Evolutionary conservation across 2,888 invertebrate species (phyloP), one percentile per base, ranked within the genome.

Genomic region (Mallateleia sp.): DNA sequence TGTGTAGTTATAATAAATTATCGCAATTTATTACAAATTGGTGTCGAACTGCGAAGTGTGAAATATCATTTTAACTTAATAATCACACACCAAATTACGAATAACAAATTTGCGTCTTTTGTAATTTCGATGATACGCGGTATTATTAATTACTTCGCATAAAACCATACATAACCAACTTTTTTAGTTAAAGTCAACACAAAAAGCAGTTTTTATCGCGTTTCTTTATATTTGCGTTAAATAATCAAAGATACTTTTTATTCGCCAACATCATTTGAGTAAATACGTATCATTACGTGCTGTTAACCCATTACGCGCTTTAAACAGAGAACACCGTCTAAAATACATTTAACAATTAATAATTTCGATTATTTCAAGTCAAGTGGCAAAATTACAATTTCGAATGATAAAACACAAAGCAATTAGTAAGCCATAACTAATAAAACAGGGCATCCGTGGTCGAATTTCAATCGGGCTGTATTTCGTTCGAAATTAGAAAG

Each of bases 1-100:
- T n/a, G n/a, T n/a, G n/a, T n/a, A 34, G 50, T 18, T 78, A 58
- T 67, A 78, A 78, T 58, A 58, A 58, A 67, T 78, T 78, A 47
- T 24, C 9, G 50, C 28, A 71, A 71, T 52, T 69, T 62, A 79
- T 62, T 62, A 60, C 69, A 71, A 71, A 71, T 60, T 62, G 45
- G 47, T 71, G 52, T 58, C 47, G 45, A 60, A 62, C 24, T 47
- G 22, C 52, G 32, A 69, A 69, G 58, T 60, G 60, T 32, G 42
- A 79, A 64, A 67, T 79, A 79, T 50, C 45, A 58, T 50, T 62
- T 38, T 52, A 54, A 74, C 34, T 54, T 77, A 38, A 52, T 24
- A 54, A 54, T 38, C n/a, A 47, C 32, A 60, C 9, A 25, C 0
- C 15, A 20, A 67, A 66, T 66, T 42, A 42, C 25, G 11, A 18